phyloP scores from a whole-genome alignment of 2,888 invertebrate species.

The Trichogramma dendrolimi region DNA sequence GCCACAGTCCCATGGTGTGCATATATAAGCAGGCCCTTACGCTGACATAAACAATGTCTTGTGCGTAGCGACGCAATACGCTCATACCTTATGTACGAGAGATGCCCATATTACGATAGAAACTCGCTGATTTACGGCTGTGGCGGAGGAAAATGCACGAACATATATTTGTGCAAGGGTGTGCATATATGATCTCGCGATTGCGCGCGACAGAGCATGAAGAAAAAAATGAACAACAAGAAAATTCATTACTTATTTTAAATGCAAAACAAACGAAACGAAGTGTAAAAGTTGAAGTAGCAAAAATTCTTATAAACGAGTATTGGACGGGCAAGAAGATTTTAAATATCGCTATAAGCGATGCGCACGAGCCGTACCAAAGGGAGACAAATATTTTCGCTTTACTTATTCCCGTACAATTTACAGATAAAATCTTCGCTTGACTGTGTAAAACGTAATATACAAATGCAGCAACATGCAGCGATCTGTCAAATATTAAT shows the following conservation, averaged over 20 bases:
- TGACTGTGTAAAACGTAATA: too few relatives aligned
- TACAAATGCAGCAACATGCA: too few relatives aligned
- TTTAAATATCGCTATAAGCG: too few relatives aligned
- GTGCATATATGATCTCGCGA: slow-evolving; percentile 4
- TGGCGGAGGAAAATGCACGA: slow-evolving; percentile 17
- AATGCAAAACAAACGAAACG: background rate
- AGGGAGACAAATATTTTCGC: too few relatives aligned
- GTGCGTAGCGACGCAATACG: slow-evolving; percentile 1
- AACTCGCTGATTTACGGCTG: slow-evolving; percentile 24
- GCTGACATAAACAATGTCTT: slow-evolving; percentile 27
- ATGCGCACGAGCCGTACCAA: too few relatives aligned
- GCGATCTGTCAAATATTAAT: too few relatives aligned
- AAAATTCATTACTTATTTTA: slow-evolving; percentile 27
- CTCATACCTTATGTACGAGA: background rate
- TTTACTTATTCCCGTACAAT: too few relatives aligned
- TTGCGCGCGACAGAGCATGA: slow-evolving; percentile 3
- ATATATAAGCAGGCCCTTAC: background rate
- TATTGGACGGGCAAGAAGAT: too few relatives aligned
- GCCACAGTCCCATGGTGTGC: too few relatives aligned
- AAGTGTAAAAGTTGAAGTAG: too few relatives aligned
- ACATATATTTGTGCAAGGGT: background rate
- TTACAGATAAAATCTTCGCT: too few relatives aligned
- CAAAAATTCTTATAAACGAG: too few relatives aligned
- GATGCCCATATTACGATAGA: slow-evolving; percentile 28
- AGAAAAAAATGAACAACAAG: slow-evolving; percentile 2